phyloP scores from a whole-genome alignment of 2,113 vertebrate species.

The Tetraodon nigroviridis region DNA sequence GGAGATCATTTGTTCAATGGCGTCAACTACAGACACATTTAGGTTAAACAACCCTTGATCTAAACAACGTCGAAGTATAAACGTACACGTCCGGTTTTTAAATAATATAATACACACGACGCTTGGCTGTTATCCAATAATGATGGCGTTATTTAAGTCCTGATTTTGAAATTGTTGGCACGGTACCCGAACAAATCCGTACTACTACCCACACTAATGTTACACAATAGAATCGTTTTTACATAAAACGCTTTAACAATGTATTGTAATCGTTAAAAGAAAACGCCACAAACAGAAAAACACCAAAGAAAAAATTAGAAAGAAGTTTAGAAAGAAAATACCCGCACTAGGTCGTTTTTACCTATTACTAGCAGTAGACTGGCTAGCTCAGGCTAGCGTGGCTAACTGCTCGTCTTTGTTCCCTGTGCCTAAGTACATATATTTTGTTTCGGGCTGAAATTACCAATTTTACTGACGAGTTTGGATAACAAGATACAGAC shows the following conservation, averaged over 20 bases:
- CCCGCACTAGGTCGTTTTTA: slow-evolving; percentile 12
- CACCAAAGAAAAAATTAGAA: neutral
- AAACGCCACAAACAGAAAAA: neutral
- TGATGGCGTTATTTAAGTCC: neutral
- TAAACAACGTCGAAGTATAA: neutral
- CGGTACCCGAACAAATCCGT: slow-evolving; percentile 2
- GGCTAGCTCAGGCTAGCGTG: slow-evolving; percentile 20
- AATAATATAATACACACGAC: neutral
- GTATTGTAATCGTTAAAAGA: neutral
- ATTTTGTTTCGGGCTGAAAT: neutral
- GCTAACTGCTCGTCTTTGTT: slow-evolving; percentile 60
- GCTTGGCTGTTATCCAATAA: neutral
- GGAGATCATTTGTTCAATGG: too few species aligned
- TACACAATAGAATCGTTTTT: neutral
- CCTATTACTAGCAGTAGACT: slow-evolving; percentile 10
- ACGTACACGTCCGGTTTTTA: neutral
- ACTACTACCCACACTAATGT: neutral
- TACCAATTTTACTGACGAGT: too few species aligned
- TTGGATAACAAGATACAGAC: neutral
- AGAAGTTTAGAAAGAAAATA: slow-evolving; percentile 15
- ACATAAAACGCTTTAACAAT: neutral
- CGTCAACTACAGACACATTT: too few species aligned
- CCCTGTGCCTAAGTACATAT: slow-evolving; percentile 2
- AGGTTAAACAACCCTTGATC: too few species aligned
- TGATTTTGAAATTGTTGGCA: neutral